These are phyloP conservation scores for Neotragus moschatus DNA, from an alignment of 2,113 vertebrate species.

Conservation along the genomic window DNA sequence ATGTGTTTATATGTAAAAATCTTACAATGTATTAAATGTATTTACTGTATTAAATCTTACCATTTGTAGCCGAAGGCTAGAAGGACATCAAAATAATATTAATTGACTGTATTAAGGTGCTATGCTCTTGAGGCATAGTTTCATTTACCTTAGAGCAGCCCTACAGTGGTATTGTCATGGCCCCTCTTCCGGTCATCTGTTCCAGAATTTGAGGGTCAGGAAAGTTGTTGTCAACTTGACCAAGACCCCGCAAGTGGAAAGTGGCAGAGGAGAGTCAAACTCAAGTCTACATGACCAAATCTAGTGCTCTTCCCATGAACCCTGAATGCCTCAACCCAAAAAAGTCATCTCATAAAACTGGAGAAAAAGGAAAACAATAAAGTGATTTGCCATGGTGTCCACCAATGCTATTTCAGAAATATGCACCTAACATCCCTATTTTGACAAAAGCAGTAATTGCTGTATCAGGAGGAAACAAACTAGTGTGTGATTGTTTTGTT, in stretches of 20 bases:
- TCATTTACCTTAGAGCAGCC: background rate
- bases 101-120: background rate
- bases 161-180: too few species aligned
- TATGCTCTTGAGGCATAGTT: background rate
- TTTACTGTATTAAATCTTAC: background rate
- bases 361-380: background rate
- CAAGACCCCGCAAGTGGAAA: background rate
- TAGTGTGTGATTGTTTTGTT: background rate
- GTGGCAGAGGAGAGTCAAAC: background rate
- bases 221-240: background rate
- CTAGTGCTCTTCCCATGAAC: background rate
- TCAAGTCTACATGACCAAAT: background rate
- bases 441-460: background rate
- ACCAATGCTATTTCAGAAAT: background rate
- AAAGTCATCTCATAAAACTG: background rate
- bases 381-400: background rate
- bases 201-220: background rate
- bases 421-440: background rate
- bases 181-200: background rate
- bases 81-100: background rate
- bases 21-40: background rate
- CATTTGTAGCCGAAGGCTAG: background rate
- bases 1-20: background rate
- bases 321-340: background rate
- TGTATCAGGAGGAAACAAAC: background rate